Percentiles rank a stretch among this genome's conserved stretches.
Conservation (phyloP, 2,888 invertebrate genomes). For the Brachyptera putata region DNA sequence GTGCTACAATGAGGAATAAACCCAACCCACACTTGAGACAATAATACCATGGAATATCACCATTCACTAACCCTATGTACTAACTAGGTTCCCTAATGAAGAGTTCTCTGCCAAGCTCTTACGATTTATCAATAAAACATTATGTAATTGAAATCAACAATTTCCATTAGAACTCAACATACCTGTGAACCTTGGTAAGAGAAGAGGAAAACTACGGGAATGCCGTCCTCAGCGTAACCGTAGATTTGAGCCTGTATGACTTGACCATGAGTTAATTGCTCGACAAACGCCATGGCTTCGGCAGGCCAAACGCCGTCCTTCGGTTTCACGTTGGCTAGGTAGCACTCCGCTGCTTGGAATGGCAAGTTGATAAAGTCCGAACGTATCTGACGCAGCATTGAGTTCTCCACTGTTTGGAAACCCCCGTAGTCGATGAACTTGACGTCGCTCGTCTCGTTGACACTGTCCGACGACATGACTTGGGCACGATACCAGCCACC, state of each 20-base stretch:
- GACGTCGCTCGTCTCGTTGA: conserved; percentile 69
- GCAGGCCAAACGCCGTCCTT: conserved; percentile 58
- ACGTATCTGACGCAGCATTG: conserved; percentile 83
- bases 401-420: conserved; percentile 72
- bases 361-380: conserved; percentile 91
- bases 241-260: conserved; percentile 85
- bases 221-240: conserved; percentile 72
- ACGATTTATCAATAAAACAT: too few species aligned
- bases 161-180: too few species aligned
- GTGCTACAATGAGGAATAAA: too few species aligned
- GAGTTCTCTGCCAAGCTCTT: too few species aligned
- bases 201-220: conserved; percentile 80
- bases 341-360: conserved; percentile 96
- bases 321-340: conserved; percentile 83
- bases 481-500: conserved; percentile 88
- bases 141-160: too few species aligned
- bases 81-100: too few species aligned
- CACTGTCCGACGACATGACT: conserved; percentile 65
- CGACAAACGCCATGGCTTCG: conserved; percentile 73
- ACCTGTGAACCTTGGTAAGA: conserved; percentile 57
- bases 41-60: too few species aligned
- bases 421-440: conserved; percentile 95
- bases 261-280: conserved; percentile 74
- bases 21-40: too few species aligned
- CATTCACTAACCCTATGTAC: too few species aligned